Evolutionary conservation across 1,140 invertebrate species (phyloP).

Genomic region (Manduca sexta): DNA sequence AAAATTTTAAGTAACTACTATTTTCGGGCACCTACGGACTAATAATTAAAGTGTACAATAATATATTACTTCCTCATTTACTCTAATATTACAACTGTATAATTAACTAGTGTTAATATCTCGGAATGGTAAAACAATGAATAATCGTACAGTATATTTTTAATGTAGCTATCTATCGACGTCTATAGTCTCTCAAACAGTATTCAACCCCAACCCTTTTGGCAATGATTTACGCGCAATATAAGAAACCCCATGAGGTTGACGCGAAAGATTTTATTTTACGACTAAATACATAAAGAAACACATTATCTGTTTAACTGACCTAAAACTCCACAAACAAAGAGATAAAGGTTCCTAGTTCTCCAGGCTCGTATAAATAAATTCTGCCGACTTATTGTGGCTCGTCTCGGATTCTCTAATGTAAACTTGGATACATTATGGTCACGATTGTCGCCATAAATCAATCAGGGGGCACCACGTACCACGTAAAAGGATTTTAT

Average conservation of each 20-base stretch:
- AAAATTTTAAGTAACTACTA: no score
- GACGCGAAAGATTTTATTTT: constrained; percentile 32
- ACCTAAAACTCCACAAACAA: constrained; percentile 57
- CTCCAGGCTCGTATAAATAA: constrained; percentile 60
- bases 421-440: constrained; percentile 55
- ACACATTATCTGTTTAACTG: constrained; percentile 68
- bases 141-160: no score
- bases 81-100: no score
- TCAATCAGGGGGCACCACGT: constrained; percentile 43
- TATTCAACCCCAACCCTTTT: no score
- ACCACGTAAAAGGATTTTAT: constrained; percentile 54
- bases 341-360: constrained; percentile 64
- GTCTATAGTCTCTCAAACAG: no score
- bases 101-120: no score
- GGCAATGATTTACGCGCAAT: constrained; percentile 7
- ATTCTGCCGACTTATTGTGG: constrained; percentile 56
- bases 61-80: no score
- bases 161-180: no score
- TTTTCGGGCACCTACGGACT: no score
- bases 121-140: no score
- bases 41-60: no score
- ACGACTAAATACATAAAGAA: constrained; percentile 59
- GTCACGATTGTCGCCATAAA: constrained; percentile 42
- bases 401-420: constrained; percentile 51
- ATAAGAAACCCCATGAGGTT: constrained; percentile 36